phyloP scores from a whole-genome alignment of 2,797 vertebrate genomes.

The Ptychadena robeensis region DNA sequence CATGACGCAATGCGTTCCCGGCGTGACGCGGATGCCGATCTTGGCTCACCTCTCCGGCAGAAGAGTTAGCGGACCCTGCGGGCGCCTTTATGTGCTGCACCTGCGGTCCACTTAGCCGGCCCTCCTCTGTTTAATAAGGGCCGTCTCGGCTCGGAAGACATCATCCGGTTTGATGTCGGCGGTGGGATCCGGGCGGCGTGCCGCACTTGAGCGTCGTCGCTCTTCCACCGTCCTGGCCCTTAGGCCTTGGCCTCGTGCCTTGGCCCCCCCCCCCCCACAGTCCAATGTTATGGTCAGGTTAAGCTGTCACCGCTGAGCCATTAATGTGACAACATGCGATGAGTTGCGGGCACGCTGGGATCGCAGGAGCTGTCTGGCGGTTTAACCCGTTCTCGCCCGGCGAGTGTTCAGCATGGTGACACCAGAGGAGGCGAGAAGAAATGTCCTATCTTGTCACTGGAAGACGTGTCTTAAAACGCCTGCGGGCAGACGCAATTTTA shows the following conservation, averaged over 20 bases:
- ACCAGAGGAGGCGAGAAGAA: too few relatives aligned
- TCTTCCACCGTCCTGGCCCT: not conserved
- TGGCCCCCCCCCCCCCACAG: constrained; percentile 38
- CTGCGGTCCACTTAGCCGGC: constrained; percentile 55
- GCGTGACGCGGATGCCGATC: not conserved
- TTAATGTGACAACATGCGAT: constrained; percentile 53
- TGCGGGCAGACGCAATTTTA: too few relatives aligned
- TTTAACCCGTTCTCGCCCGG: not conserved
- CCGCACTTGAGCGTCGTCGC: not conserved
- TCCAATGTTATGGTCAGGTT: constrained; percentile 52
- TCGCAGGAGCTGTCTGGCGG: not conserved
- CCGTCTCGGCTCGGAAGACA: constrained; percentile 39
- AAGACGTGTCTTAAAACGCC: too few relatives aligned
- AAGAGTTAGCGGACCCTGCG: constrained; percentile 45
- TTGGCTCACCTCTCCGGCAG: constrained; percentile 17
- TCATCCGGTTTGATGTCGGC: constrained; percentile 30
- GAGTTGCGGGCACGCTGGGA: constrained; percentile 34
- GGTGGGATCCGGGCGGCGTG: constrained; percentile 15
- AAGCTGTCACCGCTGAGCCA: constrained; percentile 50
- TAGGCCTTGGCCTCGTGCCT: constrained; percentile 36
- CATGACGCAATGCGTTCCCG: constrained; percentile 15
- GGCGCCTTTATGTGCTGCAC: constrained; percentile 51
- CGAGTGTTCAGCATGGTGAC: too few relatives aligned
- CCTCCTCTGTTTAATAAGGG: constrained; percentile 31
- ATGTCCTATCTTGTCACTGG: too few relatives aligned